Conservation (phyloP, 2,888 invertebrate species). For the Dryomyza anilis region DNA sequence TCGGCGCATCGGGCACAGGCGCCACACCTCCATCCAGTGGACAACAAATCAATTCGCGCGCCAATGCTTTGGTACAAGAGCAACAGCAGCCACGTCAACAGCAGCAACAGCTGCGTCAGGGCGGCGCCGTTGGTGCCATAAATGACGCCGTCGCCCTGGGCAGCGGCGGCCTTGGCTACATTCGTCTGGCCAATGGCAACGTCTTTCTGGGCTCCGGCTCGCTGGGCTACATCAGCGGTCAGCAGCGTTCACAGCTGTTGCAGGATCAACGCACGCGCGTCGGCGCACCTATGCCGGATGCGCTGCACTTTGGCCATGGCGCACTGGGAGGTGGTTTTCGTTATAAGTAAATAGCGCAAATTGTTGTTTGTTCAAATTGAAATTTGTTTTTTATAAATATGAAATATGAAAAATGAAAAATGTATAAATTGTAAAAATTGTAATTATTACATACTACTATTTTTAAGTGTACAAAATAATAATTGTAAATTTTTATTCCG, state of each 20-base stretch:
- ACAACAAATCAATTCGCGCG: conserved; percentile 43
- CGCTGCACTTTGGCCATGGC: conserved; percentile 57
- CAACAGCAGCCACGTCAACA: conserved; percentile 37
- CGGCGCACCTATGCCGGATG: conserved; percentile 47
- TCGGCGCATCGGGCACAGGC: conserved; percentile 40
- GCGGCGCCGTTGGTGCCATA: conserved; percentile 28
- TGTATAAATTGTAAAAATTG: too few species aligned
- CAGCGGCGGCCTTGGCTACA: conserved; percentile 60
- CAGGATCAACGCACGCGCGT: conserved; percentile 53
- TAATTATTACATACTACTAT: neutral
- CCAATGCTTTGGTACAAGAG: conserved; percentile 40
- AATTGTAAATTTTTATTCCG: too few species aligned
- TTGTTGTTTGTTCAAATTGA: neutral
- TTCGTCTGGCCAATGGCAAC: conserved; percentile 57
- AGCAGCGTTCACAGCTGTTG: conserved; percentile 49
- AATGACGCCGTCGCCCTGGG: conserved; percentile 55
- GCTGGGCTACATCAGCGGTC: conserved; percentile 57
- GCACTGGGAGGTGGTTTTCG: conserved; percentile 40
- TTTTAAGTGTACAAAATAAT: neutral
- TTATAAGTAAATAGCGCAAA: neutral
- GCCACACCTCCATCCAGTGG: conserved; percentile 33
- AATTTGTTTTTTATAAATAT: neutral
- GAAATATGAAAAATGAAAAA: too few species aligned
- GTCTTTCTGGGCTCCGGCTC: conserved; percentile 61
- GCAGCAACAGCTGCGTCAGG: conserved; percentile 39